Percentiles rank a stretch among this genome's conserved stretches.
phyloP scores from a whole-genome alignment of 2,888 invertebrate genomes.

The Diploptera punctata region DNA sequence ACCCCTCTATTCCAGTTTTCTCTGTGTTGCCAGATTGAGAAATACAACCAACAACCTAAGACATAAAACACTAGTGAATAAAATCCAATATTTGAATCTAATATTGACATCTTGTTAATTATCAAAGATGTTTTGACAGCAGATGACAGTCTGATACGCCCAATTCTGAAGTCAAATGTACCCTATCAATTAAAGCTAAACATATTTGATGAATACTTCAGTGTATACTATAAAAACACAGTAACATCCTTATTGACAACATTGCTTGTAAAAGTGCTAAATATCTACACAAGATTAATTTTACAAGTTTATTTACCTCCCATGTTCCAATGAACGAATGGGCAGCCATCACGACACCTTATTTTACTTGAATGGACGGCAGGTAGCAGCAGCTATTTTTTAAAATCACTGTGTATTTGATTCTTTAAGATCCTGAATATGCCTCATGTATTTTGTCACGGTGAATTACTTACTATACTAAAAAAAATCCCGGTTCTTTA shows the following conservation, averaged over 20 bases:
- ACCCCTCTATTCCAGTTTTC: conserved; percentile 61
- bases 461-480: no score
- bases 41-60: conserved; percentile 59
- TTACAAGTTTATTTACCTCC: conserved; percentile 57
- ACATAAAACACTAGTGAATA: no score
- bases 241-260: no score
- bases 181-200: not conserved
- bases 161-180: conserved; percentile 36
- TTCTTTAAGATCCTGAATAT: not conserved
- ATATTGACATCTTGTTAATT: no score
- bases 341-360: conserved; percentile 51
- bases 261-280: no score
- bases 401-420: conserved; percentile 19
- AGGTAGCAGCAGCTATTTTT: conserved; percentile 20
- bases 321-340: conserved; percentile 60
- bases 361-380: not conserved
- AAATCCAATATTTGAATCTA: no score
- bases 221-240: no score
- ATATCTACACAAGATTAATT: no score
- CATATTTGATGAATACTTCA: no score
- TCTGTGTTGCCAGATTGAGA: conserved; percentile 56
- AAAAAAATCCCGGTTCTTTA: no score
- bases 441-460: no score
- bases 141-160: conserved; percentile 10
- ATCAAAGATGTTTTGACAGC: not conserved